Evolutionary conservation across 2,888 invertebrate genomes (phyloP), one percentile per base, ranked within the genome.

Genomic region (Altica lythri): DNA sequence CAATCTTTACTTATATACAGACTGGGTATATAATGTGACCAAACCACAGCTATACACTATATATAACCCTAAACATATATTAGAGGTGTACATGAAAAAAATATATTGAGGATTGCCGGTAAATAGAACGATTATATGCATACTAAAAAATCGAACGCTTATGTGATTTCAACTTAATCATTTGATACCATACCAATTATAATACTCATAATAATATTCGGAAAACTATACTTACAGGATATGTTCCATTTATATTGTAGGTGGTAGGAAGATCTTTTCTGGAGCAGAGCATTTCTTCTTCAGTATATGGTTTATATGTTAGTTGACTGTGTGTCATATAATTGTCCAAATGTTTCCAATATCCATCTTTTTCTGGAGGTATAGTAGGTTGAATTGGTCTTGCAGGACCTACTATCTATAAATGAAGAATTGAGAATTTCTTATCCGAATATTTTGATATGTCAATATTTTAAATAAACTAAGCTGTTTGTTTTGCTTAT

Each of bases 361-460:
- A 70, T 8, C 78, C 75, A 13, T 67, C 65, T 27, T 69, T 63
- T 59, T 72, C 74, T 0, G 74, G 73, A 19, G 68, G 61, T 22
- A 77, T 65, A 8, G 73, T 65, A 1, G 76, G 75, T 53, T 77
- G 77, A 55, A 77, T 70, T 57, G 75, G 74, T 58, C 69, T 67
- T 16, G 71, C 74, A 17, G 71, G 61, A 10, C 72, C 71, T 45
- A 66, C 64, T 14, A 77, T 68, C 68, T 74, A 49, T 18, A 62
- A 55, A 52, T 43, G 17, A 12, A 30, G n/a, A n/a, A n/a, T n/a
- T n/a, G n/a, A n/a, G n/a, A n/a, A n/a, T n/a, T n/a, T n/a, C n/a
- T n/a, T n/a, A n/a, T n/a, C n/a, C n/a, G n/a, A n/a, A n/a, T n/a
- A n/a, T n/a, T n/a, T n/a, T n/a, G n/a, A n/a, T n/a, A n/a, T n/a